Base-by-base conservation (phyloP, 2,888 invertebrate species). In the Lottia scabra region DNA sequence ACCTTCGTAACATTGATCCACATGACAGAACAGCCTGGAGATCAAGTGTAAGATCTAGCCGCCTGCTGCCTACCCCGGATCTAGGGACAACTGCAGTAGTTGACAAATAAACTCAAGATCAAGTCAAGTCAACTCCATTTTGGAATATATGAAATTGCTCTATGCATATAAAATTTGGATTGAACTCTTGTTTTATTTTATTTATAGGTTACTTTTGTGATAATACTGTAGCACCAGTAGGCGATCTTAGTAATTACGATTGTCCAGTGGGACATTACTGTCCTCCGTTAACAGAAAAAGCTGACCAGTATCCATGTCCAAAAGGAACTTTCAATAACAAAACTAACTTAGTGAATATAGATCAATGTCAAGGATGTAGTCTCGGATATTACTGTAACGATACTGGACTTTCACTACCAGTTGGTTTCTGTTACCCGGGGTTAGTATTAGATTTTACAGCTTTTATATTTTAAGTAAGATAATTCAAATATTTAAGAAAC, bases 311-410 rank as follows among this genome's bases (percentile, higher is more conserved):
- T 72, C 84, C 86, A 0, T 88, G 88, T 76, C 84, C 85, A 3
- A 68, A 84, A 0, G 86, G 86, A 16, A 87, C 87, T 8, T 88
- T 84, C 79, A 88, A 87, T 80, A 85, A 87, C 78, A 71, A 69
- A 27, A 87, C 85, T 0, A 79, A 80, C 63, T 70, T 81, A 45
- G 74, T 74, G 8, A 67, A 74, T n/a, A 75, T 19, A 3, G 62
- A 78, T 0, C 81, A 85, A 38, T 88, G 88, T 74, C 86, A 87
- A 79, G 71, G 80, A 23, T 88, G 88, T 80, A 68, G 80, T 2
- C 87, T 87, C 4, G 85, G 86, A 8, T 88, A 77, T 74, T 88
- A 86, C 74, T 88, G 88, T 75, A 84, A 86, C 79, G 83, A 80
- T 70, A 67, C 75, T 19, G 88, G 88, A 0, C 81, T 88, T 63